Conservation (phyloP, 2,113 vertebrate species). For the Apteryx owenii region DNA sequence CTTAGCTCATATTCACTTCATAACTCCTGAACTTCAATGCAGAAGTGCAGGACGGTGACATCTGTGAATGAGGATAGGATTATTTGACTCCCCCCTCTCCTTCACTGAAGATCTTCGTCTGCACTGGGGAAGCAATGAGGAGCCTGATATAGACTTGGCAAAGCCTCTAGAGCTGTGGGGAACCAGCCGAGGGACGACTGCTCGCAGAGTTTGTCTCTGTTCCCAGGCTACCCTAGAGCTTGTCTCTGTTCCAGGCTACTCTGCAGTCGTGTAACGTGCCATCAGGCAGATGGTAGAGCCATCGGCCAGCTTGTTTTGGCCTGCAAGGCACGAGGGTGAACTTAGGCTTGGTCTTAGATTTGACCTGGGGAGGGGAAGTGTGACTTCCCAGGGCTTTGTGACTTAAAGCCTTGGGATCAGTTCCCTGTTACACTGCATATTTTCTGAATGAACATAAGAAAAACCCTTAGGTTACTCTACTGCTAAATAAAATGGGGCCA, state of each 20-base stretch:
- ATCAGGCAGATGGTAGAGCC: background rate
- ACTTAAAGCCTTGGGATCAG: background rate
- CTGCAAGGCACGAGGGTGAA: background rate
- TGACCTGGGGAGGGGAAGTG: background rate
- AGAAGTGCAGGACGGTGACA: background rate
- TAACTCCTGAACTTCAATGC: background rate
- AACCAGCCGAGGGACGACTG: background rate
- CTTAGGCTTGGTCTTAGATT: background rate
- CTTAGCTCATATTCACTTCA: background rate
- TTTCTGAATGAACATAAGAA: background rate
- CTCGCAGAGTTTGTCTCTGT: conserved; percentile 10
- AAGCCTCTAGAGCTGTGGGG: background rate
- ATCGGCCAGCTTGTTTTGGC: accelerated
- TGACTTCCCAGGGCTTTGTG: background rate
- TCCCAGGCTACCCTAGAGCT: conserved; percentile 2
- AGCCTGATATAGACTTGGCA: conserved; percentile 21
- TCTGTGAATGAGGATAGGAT: background rate
- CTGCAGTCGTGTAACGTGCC: background rate
- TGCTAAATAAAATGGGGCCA: background rate
- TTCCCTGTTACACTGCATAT: background rate
- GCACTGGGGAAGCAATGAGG: background rate
- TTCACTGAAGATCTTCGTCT: background rate
- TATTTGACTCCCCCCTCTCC: background rate
- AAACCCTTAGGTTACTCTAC: background rate
- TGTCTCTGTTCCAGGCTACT: conserved; percentile 22